Base-by-base conservation (phyloP, 2,797 vertebrate species). In the Nyctalus aviator region DNA sequence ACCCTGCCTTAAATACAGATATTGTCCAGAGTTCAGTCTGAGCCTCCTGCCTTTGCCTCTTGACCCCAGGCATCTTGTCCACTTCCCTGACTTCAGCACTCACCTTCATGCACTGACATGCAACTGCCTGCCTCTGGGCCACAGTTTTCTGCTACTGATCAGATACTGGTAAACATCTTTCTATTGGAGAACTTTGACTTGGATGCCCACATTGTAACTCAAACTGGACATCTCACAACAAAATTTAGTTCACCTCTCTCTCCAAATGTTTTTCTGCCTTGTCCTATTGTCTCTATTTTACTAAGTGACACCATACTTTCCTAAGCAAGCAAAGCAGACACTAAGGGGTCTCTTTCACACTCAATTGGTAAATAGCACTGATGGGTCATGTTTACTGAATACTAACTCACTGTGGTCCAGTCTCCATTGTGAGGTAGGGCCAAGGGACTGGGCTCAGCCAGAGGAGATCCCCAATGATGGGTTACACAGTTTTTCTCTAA, bases 131-230 rank as follows among this genome's bases (percentile, higher is more conserved):
- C 23, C 21, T 66, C 37, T 18, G 13, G 10, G 10, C 46, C 35
- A 1, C 14, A n/a, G 3, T 53, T 25, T 44, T 64, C 15, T 4
- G 17, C 15, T 21, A 3, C 37, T 75, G 6, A 68, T 5, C 11
- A 57, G n/a, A 9, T 6, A 15, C 27, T 55, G 27, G 6, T 9
- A 3, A 11, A 6, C 13, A 4, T 10, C 32, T 75, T 23, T 48
- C 2, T 9, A 0, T 30, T 21, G 0, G 0, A 57, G 3, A 5
- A 21, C 0, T 27, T 53, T 35, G 10, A 6, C 23, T 18, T 6
- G 21, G 18, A 3, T 2, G 7, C n/a, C 13, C 5, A 30, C 6
- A 0, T 27, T 7, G 13, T 13, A 32, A n/a, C 27, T 64, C 46
- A 17, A 32, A 48, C 8, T 0, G 1, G 73, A 20, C 1, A 0